These are phyloP conservation scores for Limnodromus scolopaceus DNA, from an alignment of 2,797 vertebrate species.

Conservation along the genomic window DNA sequence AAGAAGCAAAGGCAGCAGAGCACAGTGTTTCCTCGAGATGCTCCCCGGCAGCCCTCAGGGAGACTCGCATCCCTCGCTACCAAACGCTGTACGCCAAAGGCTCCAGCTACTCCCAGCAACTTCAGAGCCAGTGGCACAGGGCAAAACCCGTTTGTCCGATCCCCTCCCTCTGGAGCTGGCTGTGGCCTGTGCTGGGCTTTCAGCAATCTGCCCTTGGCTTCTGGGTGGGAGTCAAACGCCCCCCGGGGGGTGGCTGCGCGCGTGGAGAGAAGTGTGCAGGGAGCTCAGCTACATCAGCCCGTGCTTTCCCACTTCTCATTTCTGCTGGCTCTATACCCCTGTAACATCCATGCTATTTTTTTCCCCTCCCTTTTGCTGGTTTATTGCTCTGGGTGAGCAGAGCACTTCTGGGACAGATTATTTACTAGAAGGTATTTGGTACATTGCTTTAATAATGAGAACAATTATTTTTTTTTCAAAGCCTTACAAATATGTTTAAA, in stretches of 20 bases:
- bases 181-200: not conserved
- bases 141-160: rapidly evolving
- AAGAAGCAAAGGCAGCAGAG: not conserved
- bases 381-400: constrained; percentile 43
- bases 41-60: not conserved
- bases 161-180: not conserved
- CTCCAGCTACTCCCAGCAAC: not conserved
- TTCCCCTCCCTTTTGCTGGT: constrained; percentile 12
- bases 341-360: not conserved
- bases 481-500: constrained; percentile 71
- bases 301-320: not conserved
- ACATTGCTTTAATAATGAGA: constrained; percentile 64
- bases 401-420: constrained; percentile 56
- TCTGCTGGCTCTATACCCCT: not conserved
- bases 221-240: not conserved
- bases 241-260: not conserved
- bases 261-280: not conserved
- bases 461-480: constrained; percentile 21
- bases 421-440: constrained; percentile 67
- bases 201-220: not conserved
- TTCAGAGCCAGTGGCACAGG: not conserved
- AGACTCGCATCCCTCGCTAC: not conserved
- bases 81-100: not conserved
- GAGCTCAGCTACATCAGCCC: not conserved
- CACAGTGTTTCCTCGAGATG: not conserved